phyloP scores from a whole-genome alignment of 2,113 vertebrate species.

The Cheilinus undulatus region DNA sequence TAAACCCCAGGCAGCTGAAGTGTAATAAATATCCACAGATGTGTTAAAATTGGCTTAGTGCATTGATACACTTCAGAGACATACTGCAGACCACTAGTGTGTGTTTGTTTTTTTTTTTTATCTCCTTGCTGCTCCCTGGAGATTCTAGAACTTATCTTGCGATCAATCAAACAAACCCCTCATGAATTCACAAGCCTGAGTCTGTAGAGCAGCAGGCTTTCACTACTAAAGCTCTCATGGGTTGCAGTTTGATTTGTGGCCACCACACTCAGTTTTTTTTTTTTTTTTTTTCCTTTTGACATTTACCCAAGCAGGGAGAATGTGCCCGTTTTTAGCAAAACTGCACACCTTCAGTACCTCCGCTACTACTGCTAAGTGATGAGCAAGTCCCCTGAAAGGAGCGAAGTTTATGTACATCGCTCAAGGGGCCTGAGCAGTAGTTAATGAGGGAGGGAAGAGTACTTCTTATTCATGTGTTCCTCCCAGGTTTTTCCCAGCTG shows the following conservation, averaged over 20 bases:
- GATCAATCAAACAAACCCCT: constrained; percentile 44
- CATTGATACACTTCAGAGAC: constrained; percentile 35
- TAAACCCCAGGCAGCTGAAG: constrained; percentile 1
- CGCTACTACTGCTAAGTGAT: background rate
- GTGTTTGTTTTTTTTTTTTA: constrained; percentile 36
- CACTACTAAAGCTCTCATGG: constrained; percentile 8
- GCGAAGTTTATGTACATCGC: constrained; percentile 50
- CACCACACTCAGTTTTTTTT: background rate
- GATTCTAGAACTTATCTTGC: constrained; percentile 34
- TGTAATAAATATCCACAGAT: constrained; percentile 64
- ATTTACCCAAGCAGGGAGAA: constrained; percentile 12
- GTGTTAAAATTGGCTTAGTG: constrained; percentile 51
- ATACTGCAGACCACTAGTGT: constrained; percentile 23
- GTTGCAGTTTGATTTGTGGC: constrained; percentile 30
- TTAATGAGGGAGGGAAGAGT: constrained; percentile 58
- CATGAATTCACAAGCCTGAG: constrained; percentile 23
- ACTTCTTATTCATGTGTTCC: constrained; percentile 54
- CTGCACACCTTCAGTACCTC: background rate
- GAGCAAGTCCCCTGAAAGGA: constrained; percentile 25
- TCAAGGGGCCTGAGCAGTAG: constrained; percentile 43
- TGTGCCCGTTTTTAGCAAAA: constrained; percentile 12
- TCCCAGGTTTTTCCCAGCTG: constrained; percentile 54
- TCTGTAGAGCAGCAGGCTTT: constrained; percentile 35
- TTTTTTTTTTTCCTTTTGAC: background rate
- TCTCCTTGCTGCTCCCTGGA: background rate